Conservation (phyloP, 2,888 invertebrate genomes). For the Ennomos quercinarius region DNA sequence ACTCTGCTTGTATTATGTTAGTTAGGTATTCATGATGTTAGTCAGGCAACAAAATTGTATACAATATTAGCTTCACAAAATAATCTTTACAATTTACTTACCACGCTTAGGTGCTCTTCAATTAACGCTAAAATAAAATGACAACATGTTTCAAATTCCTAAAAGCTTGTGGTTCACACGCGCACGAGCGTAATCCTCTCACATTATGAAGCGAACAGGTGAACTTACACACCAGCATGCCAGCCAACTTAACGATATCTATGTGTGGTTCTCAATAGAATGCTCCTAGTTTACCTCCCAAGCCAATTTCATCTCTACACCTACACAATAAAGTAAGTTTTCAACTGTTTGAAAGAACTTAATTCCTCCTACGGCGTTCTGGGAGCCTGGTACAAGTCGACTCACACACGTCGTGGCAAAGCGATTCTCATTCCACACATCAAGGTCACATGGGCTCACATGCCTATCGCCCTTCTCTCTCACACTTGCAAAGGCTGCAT, state of each 20-base stretch:
- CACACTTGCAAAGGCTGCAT: constrained; percentile 51
- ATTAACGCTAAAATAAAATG: constrained; percentile 6
- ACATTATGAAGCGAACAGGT: constrained; percentile 44
- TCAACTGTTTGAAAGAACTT: constrained; percentile 18
- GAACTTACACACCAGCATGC: constrained; percentile 39
- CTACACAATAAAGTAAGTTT: constrained; percentile 36
- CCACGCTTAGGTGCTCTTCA: not conserved
- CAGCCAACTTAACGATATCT: constrained; percentile 36
- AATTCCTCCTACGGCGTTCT: constrained; percentile 56
- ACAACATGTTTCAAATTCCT: constrained; percentile 9
- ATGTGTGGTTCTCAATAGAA: constrained; percentile 43
- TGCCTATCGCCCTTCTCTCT: constrained; percentile 55
- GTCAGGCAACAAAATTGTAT: too few species aligned
- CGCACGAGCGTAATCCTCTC: not conserved
- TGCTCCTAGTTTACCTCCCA: constrained; percentile 41
- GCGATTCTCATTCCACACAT: constrained; percentile 71
- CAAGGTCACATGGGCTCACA: constrained; percentile 67
- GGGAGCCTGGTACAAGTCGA: constrained; percentile 70
- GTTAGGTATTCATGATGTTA: too few species aligned
- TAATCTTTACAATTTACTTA: not conserved
- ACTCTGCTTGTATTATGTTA: too few species aligned
- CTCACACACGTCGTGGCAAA: constrained; percentile 71
- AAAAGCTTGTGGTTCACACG: constrained; percentile 9
- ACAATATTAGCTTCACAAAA: not conserved
- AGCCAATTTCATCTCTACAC: constrained; percentile 34